A percentile compares a stretch with the other conserved stretches of the same genome.
These are phyloP conservation scores for Cordylochernes scorpioides DNA, from an alignment of 2,888 invertebrate genomes.

Conservation along the genomic window DNA sequence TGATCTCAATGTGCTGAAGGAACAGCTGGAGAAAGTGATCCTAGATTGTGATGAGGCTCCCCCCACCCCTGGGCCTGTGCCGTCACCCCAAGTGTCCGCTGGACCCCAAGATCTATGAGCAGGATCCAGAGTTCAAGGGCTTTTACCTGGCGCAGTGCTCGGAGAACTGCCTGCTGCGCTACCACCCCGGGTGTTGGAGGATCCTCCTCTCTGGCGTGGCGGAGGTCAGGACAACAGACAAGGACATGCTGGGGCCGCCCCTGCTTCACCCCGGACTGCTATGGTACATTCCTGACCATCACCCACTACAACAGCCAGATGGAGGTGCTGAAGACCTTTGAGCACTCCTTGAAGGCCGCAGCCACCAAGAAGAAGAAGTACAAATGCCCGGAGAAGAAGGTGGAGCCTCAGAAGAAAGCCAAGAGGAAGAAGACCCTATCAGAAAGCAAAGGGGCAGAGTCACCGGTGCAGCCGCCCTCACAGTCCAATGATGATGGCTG, in stretches of 20 bases:
- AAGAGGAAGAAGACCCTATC: no score
- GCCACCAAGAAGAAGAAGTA: no score
- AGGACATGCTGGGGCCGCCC: constrained; percentile 1
- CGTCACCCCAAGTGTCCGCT: constrained; percentile 3
- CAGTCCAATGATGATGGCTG: no score
- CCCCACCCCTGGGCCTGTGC: constrained; percentile 9
- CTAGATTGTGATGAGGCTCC: constrained; percentile 10
- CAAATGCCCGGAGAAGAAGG: no score
- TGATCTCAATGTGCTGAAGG: constrained; percentile 7
- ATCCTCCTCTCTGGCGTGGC: constrained; percentile 5
- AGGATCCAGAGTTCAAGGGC: constrained; percentile 11
- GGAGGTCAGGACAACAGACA: constrained; percentile 2
- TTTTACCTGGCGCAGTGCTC: constrained; percentile 6
- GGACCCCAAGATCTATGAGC: constrained; percentile 7
- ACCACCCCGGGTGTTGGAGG: constrained; percentile 11
- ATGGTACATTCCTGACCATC: no score
- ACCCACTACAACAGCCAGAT: no score
- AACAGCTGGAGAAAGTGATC: constrained; percentile 6
- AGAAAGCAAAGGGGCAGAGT: no score
- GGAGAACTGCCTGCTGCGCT: constrained; percentile 9
- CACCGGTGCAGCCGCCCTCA: no score
- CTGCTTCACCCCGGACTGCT: constrained; percentile 13
- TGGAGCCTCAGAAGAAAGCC: no score
- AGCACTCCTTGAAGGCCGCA: no score
- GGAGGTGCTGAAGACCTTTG: no score